These are phyloP conservation scores for Oncorhynchus masou DNA, from an alignment of 2,113 vertebrate genomes.

Conservation along the genomic window DNA sequence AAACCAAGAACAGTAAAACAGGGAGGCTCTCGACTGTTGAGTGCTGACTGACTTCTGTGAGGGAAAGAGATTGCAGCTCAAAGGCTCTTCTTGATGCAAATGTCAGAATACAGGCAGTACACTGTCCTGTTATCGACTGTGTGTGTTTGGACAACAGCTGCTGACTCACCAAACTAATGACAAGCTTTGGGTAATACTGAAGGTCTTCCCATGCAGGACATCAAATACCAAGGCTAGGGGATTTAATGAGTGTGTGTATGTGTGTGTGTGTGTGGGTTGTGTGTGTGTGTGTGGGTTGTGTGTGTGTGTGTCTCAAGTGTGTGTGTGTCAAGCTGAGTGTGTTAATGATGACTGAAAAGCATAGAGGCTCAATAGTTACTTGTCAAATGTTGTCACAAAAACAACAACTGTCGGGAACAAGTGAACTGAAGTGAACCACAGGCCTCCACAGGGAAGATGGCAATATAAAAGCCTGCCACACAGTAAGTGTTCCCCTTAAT, in stretches of 20 bases:
- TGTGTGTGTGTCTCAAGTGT: not conserved
- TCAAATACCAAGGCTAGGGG: slow-evolving; percentile 27
- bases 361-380: slow-evolving; percentile 14
- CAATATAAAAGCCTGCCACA: slow-evolving; percentile 18
- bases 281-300: no score
- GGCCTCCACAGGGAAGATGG: slow-evolving; percentile 1
- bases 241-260: not conserved
- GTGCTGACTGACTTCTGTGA: not conserved
- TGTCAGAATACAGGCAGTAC: slow-evolving; percentile 13
- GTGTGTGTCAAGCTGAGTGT: not conserved
- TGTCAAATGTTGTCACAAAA: slow-evolving; percentile 10
- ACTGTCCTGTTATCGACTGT: slow-evolving; percentile 1
- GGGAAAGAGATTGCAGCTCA: slow-evolving; percentile 5
- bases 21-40: not conserved
- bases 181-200: slow-evolving; percentile 26
- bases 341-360: slow-evolving; percentile 40
- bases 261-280: no score
- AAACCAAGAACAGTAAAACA: not conserved
- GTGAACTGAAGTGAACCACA: slow-evolving; percentile 11
- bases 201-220: slow-evolving; percentile 28
- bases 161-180: slow-evolving; percentile 51
- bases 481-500: slow-evolving; percentile 13
- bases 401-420: slow-evolving; percentile 4
- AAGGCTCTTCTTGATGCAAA: slow-evolving; percentile 18
- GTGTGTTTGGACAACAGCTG: slow-evolving; percentile 34